Base-by-base conservation (phyloP, 2,113 vertebrate genomes). In the Podarcis cretensis region DNA sequence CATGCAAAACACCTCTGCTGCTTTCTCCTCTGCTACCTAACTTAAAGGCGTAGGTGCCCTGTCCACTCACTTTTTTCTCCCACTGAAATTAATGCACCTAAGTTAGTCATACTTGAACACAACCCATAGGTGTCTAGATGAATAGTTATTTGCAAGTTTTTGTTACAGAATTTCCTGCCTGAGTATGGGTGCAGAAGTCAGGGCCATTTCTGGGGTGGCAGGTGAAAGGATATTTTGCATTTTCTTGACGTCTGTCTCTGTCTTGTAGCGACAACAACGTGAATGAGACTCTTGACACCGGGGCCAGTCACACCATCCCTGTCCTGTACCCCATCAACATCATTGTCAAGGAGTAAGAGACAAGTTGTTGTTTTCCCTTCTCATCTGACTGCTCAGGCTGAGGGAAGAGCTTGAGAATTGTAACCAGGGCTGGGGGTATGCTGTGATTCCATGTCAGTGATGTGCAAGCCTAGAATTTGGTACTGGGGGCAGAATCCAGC, bases 291-390 rank as follows among this genome's bases (percentile, higher is more conserved):
- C 74, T 84, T 84, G 59, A 89, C 63, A 89, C 83, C 81, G 57
- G 3, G n/a, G 81, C n/a, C 25, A 21, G 0, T 21, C 43, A 3
- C 14, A 48, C 4, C 21, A 89, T 89, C 65, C 87, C 87, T n/a
- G 74, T 89, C 63, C 75, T 16, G 23, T 84, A 89, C n/a, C 87
- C 87, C 43, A 30, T 89, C 81, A 84, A 78, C 81, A 59, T 89
- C 40, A 35, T 89, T 57, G 74, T 84, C 40, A 68, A 69, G 3
- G 14, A 59, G 87, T 89, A 89, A 84, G 87, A 57, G 8, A 69
- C 30, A 21, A 9, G 23, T 21, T 43, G 71, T 21, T 27, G 18
- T 23, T 65, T 16, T 2, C 12, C 59, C 59, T 63, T 54, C 14
- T 30, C n/a, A 9, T 43, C 74, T n/a, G 21, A 40, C 73, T 35